Evolutionary conservation across 2,797 vertebrate genomes (phyloP).

Genomic region (Hydrocynus forskahlii): DNA sequence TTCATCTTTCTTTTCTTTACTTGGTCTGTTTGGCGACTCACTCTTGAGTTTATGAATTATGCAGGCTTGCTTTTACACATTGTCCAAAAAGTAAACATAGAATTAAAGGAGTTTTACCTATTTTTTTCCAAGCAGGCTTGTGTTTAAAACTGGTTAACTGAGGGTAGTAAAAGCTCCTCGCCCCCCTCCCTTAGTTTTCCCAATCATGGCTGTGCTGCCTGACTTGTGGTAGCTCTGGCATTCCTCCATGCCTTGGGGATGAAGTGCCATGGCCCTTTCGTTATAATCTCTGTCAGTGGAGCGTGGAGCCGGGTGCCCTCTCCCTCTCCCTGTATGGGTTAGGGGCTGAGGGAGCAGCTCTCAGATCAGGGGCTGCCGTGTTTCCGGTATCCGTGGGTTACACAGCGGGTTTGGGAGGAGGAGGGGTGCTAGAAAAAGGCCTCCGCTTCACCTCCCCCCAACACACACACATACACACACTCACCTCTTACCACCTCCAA

Average conservation of each 20-base stretch:
- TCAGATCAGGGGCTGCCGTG: slow-evolving; percentile 71
- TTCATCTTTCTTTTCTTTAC: background rate
- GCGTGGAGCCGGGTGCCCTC: slow-evolving; percentile 71
- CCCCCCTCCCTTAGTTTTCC: slow-evolving; percentile 25
- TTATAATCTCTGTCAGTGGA: slow-evolving; percentile 76
- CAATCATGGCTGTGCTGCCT: slow-evolving; percentile 63
- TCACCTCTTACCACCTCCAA: slow-evolving; percentile 68
- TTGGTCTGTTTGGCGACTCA: background rate
- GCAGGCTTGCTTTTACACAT: background rate
- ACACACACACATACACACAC: slow-evolving; percentile 1
- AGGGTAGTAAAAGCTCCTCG: background rate
- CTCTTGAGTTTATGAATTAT: too few relatives aligned
- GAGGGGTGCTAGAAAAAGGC: slow-evolving; percentile 17
- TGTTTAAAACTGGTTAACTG: background rate
- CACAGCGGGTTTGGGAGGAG: slow-evolving; percentile 73
- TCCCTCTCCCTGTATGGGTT: slow-evolving; percentile 52
- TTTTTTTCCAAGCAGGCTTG: background rate
- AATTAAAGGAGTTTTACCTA: background rate
- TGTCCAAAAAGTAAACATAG: background rate
- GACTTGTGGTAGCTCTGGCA: slow-evolving; percentile 75
- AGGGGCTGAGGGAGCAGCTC: slow-evolving; percentile 57
- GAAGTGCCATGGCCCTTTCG: slow-evolving; percentile 62
- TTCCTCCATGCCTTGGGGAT: slow-evolving; percentile 69
- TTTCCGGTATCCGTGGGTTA: slow-evolving; percentile 82
- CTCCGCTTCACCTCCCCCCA: slow-evolving; percentile 6